Base-by-base conservation (phyloP, 2,797 vertebrate species). In the Pseudopleuronectes americanus region DNA sequence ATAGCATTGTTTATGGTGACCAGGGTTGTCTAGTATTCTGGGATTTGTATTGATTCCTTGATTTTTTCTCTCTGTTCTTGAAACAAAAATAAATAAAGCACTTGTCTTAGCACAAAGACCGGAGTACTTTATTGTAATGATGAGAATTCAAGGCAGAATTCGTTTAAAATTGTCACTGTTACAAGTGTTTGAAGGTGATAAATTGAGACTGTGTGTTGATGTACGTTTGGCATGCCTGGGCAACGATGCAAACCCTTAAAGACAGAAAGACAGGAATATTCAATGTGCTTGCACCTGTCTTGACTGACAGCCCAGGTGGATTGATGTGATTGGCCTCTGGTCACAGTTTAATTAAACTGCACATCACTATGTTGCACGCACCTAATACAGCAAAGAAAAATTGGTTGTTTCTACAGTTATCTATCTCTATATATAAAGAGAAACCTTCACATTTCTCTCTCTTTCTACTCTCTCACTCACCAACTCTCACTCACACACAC, bases 331-430 rank as follows among this genome's bases (percentile, higher is more conserved):
- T 87, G 73, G 84, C 84, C 87, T 79, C 83, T 83, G 84, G 84
- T 72, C 80, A 88, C 73, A 84, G 13, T 78, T 85, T 89, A 88
- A 90, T 89, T 86, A 87, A 89, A 84, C 61, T 62, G 63, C 49
- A 76, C 77, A 61, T 81, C 63, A 74, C 71, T 74, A n/a, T 31
- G 28, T 79, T 76, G 74, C 63, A 52, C 24, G 22, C 60, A 61
- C 36, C 21, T 45, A 60, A 71, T 43, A 31, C 19, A 31, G 14
- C 52, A 58, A 59, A 58, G 52, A 76, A 55, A 64, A 59, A 63
- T 8, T 63, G 23, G 21, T 19, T 70, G 54, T 56, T 54, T 69
- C 45, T 73, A 6, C 21, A 23, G 36, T 54, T 76, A 36, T 48
- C 38, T 58, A 2, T 26, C 19, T 53, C 21, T 66, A 28, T 38